These are phyloP conservation scores for Nestor notabilis DNA, from an alignment of 2,113 vertebrate genomes.

Conservation along the genomic window DNA sequence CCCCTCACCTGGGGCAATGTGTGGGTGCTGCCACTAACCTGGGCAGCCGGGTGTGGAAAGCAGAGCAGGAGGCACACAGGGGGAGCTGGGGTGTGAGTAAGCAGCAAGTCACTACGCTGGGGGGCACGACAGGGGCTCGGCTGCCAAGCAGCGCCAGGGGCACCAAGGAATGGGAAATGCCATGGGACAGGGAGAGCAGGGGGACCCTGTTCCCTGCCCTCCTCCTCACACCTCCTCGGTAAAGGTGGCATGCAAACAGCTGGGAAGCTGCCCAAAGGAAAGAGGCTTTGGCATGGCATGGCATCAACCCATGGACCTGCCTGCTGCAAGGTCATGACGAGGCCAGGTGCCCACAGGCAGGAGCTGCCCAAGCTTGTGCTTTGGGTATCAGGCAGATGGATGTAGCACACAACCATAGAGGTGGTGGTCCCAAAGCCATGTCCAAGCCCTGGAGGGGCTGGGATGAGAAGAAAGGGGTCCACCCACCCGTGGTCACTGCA, in stretches of 20 bases:
- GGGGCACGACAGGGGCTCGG: neutral
- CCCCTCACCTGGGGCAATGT: fast-evolving
- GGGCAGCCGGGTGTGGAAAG: neutral
- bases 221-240: neutral
- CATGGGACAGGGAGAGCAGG: fast-evolving
- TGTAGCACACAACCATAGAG: fast-evolving
- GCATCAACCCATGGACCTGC: neutral
- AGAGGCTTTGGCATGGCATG: neutral
- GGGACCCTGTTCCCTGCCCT: neutral
- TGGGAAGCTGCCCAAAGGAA: neutral
- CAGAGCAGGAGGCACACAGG: neutral
- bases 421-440: neutral
- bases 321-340: neutral
- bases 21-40: neutral
- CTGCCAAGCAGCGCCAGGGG: fast-evolving
- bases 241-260: neutral
- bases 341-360: fast-evolving
- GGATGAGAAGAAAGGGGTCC: neutral
- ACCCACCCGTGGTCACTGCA: fast-evolving
- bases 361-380: neutral
- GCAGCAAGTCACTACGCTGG: slow-evolving; percentile 11
- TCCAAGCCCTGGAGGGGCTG: neutral
- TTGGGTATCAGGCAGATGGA: neutral
- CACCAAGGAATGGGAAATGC: neutral
- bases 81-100: neutral